These are phyloP conservation scores for Protosalanx chinensis DNA, from an alignment of 2,797 vertebrate genomes.

Conservation along the genomic window DNA sequence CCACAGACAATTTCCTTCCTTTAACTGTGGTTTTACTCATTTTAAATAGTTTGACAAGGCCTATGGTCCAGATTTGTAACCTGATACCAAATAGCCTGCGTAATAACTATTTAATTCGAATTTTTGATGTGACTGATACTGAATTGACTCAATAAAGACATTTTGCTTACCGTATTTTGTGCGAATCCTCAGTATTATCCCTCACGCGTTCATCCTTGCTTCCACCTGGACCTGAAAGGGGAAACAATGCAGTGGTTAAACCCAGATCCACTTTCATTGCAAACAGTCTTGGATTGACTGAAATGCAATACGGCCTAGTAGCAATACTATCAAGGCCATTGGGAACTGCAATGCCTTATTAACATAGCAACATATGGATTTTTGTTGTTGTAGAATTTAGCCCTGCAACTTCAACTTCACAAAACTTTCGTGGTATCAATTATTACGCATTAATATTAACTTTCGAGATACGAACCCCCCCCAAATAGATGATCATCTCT, in stretches of 20 bases:
- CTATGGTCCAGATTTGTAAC: neutral
- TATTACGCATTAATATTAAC: neutral
- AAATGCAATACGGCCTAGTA: neutral
- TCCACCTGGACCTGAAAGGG: slow-evolving; percentile 65
- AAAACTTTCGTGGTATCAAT: neutral
- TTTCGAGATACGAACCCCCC: neutral
- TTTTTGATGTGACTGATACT: slow-evolving; percentile 38
- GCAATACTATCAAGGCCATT: neutral
- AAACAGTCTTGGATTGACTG: neutral
- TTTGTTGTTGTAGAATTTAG: neutral
- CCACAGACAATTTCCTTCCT: neutral
- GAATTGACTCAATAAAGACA: slow-evolving; percentile 42
- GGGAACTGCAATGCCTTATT: neutral
- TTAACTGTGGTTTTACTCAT: neutral
- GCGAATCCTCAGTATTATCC: slow-evolving; percentile 56
- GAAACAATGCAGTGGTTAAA: slow-evolving; percentile 41
- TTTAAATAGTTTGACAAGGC: neutral
- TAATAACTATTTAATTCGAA: neutral
- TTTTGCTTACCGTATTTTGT: slow-evolving; percentile 72
- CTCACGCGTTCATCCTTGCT: slow-evolving; percentile 72
- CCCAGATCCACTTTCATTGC: no score
- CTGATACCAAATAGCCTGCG: no score
- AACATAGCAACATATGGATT: no score
- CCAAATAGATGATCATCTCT: neutral
- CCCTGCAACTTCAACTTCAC: neutral